These are phyloP conservation scores for Rutpela maculata DNA, from an alignment of 2,888 invertebrate species.

Conservation along the genomic window DNA sequence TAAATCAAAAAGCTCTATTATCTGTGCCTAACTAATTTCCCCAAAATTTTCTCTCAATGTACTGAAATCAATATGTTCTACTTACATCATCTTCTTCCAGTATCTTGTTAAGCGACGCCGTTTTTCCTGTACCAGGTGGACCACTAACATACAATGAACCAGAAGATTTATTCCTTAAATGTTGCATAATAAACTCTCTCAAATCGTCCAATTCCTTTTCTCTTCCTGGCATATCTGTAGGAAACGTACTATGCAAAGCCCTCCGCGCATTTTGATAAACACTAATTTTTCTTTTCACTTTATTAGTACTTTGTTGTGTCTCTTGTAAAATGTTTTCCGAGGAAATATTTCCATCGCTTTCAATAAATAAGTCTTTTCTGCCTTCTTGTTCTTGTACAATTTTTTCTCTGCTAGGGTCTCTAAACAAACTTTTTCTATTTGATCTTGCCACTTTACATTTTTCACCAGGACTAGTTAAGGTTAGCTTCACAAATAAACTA, in stretches of 20 bases:
- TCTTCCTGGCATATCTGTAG: conserved; percentile 81
- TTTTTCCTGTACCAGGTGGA: conserved; percentile 98
- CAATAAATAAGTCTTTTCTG: conserved; percentile 9
- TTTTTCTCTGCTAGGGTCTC: background rate
- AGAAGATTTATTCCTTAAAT: conserved; percentile 80
- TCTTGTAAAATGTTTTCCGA: background rate
- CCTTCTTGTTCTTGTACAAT: background rate
- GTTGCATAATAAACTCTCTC: conserved; percentile 80
- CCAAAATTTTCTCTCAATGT: background rate
- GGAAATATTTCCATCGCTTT: background rate
- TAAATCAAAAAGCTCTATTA: too few relatives aligned
- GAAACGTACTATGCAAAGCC: conserved; percentile 70
- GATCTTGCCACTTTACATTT: conserved; percentile 9
- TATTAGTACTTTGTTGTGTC: background rate
- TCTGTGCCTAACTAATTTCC: too few relatives aligned
- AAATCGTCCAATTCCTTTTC: conserved; percentile 86
- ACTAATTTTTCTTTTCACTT: conserved; percentile 15
- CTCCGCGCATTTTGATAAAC: conserved; percentile 69
- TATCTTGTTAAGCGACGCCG: conserved; percentile 88
- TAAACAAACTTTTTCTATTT: conserved; percentile 37
- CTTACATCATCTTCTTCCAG: conserved; percentile 80
- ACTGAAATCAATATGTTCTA: conserved; percentile 1
- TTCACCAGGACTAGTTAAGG: conserved; percentile 47
- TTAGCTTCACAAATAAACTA: conserved; percentile 47
- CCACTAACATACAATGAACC: conserved; percentile 96